These are phyloP conservation scores for Setophaga petechia DNA, from an alignment of 2,113 vertebrate species.

Conservation along the genomic window DNA sequence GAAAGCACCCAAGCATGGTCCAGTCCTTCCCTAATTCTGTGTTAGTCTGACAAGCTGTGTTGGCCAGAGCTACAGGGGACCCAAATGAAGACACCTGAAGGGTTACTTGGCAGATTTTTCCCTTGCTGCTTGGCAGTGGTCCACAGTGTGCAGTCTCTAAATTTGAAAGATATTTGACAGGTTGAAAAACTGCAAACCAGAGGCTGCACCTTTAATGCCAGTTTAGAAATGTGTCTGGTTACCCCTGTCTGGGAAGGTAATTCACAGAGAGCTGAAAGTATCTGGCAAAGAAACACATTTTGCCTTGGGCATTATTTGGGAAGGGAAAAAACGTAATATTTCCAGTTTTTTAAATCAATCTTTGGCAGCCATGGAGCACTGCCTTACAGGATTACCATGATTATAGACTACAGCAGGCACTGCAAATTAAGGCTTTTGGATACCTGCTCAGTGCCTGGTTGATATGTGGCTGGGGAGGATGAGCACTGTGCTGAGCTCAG, in stretches of 20 bases:
- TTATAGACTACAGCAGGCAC: background rate
- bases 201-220: constrained; percentile 26
- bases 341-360: constrained; percentile 55
- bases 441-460: background rate
- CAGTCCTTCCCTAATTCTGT: background rate
- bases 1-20: background rate
- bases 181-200: constrained; percentile 8
- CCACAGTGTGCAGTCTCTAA: background rate
- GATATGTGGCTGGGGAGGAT: background rate
- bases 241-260: constrained; percentile 24
- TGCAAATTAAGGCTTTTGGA: background rate
- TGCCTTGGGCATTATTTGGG: constrained; percentile 18
- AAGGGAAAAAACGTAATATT: constrained; percentile 27
- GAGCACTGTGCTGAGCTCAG: background rate
- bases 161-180: background rate
- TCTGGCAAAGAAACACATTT: constrained; percentile 46
- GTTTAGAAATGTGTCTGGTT: constrained; percentile 34
- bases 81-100: background rate
- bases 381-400: constrained; percentile 21
- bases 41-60: background rate
- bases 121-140: background rate
- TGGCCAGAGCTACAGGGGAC: background rate
- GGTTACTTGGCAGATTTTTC: background rate
- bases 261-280: constrained; percentile 30
- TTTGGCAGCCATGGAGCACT: constrained; percentile 18